phyloP scores from a whole-genome alignment of 1,140 invertebrate species.

The Heliothis virescens region DNA sequence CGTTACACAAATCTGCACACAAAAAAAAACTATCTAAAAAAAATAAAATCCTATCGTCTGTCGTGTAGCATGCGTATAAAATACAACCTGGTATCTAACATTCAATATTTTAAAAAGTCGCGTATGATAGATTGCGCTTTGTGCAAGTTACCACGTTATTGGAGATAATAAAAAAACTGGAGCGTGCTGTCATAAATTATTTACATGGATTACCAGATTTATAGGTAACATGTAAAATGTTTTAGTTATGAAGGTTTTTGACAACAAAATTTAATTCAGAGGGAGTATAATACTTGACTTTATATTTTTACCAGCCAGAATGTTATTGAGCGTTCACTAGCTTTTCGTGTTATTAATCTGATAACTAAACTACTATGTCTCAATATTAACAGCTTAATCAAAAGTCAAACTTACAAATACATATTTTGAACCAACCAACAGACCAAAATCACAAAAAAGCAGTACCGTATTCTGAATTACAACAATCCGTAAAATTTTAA shows the following conservation, averaged over 20 bases:
- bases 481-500: slow-evolving; percentile 2
- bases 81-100: slow-evolving; percentile 38
- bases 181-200: slow-evolving; percentile 34
- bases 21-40: neutral
- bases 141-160: slow-evolving; percentile 41
- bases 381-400: too few relatives aligned
- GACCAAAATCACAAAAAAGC: neutral
- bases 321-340: too few relatives aligned
- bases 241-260: neutral
- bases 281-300: too few relatives aligned
- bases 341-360: neutral
- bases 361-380: neutral
- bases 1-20: neutral
- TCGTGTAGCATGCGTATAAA: slow-evolving; percentile 18
- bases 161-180: slow-evolving; percentile 20
- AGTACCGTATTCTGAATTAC: neutral
- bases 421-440: neutral
- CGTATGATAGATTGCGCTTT: slow-evolving; percentile 46
- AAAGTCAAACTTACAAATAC: too few relatives aligned
- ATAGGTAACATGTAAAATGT: neutral
- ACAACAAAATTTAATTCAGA: too few relatives aligned
- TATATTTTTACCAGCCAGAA: too few relatives aligned
- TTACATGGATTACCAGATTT: slow-evolving; percentile 35
- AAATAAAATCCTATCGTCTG: slow-evolving; percentile 7
- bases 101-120: slow-evolving; percentile 50